A percentile compares a stretch with the other conserved stretches of the same genome.
Conservation (phyloP, 2,888 invertebrate species). For the Lampropteryx suffumata region DNA sequence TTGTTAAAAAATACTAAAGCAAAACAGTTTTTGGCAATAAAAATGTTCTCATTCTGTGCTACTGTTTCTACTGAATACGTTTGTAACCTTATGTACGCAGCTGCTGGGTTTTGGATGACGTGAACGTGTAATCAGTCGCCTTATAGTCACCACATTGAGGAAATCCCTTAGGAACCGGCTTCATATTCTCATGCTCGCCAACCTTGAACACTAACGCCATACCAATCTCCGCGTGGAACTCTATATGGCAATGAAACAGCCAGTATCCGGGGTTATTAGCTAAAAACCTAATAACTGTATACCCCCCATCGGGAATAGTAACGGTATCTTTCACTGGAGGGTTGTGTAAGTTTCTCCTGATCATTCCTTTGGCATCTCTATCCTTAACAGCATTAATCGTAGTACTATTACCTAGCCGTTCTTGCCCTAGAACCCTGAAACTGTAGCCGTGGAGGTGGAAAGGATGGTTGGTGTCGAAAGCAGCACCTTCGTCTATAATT, state of each 20-base stretch:
- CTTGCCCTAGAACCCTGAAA: constrained; percentile 91
- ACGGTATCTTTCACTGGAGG: constrained; percentile 95
- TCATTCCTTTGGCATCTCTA: constrained; percentile 86
- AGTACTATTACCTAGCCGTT: constrained; percentile 85
- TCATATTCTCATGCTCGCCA: constrained; percentile 90
- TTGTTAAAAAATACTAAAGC: no score
- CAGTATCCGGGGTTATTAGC: constrained; percentile 95
- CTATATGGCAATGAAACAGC: constrained; percentile 96
- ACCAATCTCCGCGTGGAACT: constrained; percentile 95
- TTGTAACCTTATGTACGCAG: no score
- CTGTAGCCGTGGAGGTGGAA: constrained; percentile 93
- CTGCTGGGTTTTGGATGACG: neutral
- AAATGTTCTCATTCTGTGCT: no score
- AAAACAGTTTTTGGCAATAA: no score
- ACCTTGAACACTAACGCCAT: constrained; percentile 94
- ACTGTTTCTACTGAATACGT: no score
- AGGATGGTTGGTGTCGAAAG: constrained; percentile 93
- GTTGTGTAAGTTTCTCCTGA: constrained; percentile 87
- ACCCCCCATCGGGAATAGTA: constrained; percentile 95
- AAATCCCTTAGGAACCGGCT: constrained; percentile 87
- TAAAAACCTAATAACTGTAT: constrained; percentile 91
- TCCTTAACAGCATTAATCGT: constrained; percentile 86
- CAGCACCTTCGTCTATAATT: constrained; percentile 91
- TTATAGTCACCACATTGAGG: constrained; percentile 85
- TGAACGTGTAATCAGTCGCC: constrained; percentile 2